A percentile compares a stretch with the other conserved stretches of the same genome.
phyloP scores from a whole-genome alignment of 2,113 vertebrate genomes.

The Rhagologus leucostigma region DNA sequence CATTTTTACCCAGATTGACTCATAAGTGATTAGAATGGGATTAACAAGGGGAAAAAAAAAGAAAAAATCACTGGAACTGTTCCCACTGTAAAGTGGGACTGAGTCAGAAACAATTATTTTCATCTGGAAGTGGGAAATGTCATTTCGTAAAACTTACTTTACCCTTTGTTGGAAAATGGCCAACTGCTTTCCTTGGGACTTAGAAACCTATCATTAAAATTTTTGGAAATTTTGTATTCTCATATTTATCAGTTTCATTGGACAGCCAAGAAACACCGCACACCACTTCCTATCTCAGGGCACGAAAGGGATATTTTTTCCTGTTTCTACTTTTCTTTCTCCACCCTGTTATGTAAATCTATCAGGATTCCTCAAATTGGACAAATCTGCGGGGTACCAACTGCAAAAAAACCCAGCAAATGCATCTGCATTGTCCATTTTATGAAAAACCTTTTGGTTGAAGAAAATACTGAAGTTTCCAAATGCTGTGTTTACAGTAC shows the following conservation, averaged over 20 bases:
- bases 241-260: fast-evolving
- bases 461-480: background rate
- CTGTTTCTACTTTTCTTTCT: background rate
- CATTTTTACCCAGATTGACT: constrained; percentile 8
- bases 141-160: background rate
- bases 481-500: background rate
- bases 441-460: background rate
- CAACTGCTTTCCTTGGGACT: background rate
- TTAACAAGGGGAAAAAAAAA: background rate
- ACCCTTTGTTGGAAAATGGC: background rate
- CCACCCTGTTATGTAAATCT: fast-evolving
- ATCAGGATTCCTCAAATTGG: background rate
- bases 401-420: background rate
- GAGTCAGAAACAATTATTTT: constrained; percentile 46
- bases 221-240: background rate
- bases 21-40: constrained; percentile 34
- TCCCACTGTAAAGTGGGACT: background rate
- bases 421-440: background rate
- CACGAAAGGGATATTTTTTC: background rate
- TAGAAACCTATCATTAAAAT: fast-evolving
- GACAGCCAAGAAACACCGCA: background rate
- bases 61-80: background rate
- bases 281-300: background rate
- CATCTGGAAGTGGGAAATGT: background rate
- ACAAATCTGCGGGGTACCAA: background rate